Percentiles rank a stretch among this genome's conserved stretches.
Conservation (phyloP, 2,888 invertebrate species). For the Ephialtes manifestator region DNA sequence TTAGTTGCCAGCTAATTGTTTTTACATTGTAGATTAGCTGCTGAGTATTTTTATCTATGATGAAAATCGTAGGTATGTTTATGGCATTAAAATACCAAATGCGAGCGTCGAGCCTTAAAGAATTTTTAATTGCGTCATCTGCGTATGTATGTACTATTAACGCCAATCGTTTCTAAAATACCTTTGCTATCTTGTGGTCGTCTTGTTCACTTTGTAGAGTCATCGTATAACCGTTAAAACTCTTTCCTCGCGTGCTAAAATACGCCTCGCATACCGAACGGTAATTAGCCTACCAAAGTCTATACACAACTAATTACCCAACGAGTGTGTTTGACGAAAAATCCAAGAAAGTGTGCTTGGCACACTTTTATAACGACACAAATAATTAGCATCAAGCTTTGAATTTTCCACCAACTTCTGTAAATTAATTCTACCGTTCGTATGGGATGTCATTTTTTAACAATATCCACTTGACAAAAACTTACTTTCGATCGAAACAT, state of each 20-base stretch:
- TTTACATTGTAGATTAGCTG: not conserved
- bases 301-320: conserved; percentile 25
- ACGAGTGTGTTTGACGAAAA: conserved; percentile 24
- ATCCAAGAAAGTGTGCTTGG: conserved; percentile 26
- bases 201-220: not conserved
- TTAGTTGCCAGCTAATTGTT: not conserved
- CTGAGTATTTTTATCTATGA: not conserved
- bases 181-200: conserved; percentile 22
- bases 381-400: conserved; percentile 12
- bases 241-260: conserved; percentile 30
- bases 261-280: not conserved
- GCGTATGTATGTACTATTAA: not conserved
- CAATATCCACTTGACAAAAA: too few relatives aligned
- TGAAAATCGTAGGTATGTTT: conserved; percentile 4
- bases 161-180: conserved; percentile 25
- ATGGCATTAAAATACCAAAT: not conserved
- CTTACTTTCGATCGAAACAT: too few relatives aligned
- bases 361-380: not conserved
- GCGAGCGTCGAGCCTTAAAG: conserved; percentile 10
- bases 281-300: conserved; percentile 22
- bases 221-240: conserved; percentile 33
- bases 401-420: not conserved
- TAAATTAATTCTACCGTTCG: not conserved
- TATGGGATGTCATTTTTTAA: not conserved
- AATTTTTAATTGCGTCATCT: conserved; percentile 22